Evolutionary conservation across 2,113 vertebrate genomes (phyloP).

Genomic region (Leptosomus discolor): DNA sequence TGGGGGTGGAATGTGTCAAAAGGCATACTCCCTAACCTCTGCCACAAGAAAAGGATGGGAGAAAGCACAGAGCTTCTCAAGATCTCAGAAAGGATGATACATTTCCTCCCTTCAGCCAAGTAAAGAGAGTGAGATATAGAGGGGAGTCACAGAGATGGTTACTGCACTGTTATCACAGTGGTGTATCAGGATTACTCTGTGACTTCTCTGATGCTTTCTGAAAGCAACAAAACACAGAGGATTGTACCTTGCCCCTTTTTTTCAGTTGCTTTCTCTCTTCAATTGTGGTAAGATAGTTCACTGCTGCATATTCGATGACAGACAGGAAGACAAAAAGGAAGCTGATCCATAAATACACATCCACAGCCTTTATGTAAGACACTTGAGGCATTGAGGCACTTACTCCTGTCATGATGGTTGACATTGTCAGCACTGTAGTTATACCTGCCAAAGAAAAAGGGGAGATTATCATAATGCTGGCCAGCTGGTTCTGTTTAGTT

Average conservation of each 20-base stretch:
- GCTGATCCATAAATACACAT: constrained; percentile 91
- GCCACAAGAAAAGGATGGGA: not conserved
- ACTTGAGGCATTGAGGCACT: constrained; percentile 92
- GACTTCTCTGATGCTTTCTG: not conserved
- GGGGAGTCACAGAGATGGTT: not conserved
- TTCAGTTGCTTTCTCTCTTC: constrained; percentile 77
- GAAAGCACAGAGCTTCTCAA: not conserved
- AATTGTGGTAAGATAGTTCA: constrained; percentile 90
- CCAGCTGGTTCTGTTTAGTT: not conserved
- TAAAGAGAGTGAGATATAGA: not conserved
- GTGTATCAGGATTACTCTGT: not conserved
- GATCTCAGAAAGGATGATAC: not conserved
- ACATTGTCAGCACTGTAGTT: constrained; percentile 91
- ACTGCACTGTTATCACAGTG: not conserved
- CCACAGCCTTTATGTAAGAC: constrained; percentile 92
- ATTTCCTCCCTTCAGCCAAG: not conserved
- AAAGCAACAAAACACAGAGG: constrained; percentile 11
- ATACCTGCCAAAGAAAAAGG: constrained; percentile 77
- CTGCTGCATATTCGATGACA: constrained; percentile 87
- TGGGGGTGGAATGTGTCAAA: not conserved
- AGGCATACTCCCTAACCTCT: not conserved
- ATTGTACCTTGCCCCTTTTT: constrained; percentile 70
- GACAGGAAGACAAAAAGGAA: constrained; percentile 92
- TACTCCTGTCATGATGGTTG: constrained; percentile 88
- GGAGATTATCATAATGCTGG: not conserved